A percentile compares a stretch with the other conserved stretches of the same genome.
Evolutionary conservation across 2,888 invertebrate genomes (phyloP).

Genomic region (Papilio elwesi): DNA sequence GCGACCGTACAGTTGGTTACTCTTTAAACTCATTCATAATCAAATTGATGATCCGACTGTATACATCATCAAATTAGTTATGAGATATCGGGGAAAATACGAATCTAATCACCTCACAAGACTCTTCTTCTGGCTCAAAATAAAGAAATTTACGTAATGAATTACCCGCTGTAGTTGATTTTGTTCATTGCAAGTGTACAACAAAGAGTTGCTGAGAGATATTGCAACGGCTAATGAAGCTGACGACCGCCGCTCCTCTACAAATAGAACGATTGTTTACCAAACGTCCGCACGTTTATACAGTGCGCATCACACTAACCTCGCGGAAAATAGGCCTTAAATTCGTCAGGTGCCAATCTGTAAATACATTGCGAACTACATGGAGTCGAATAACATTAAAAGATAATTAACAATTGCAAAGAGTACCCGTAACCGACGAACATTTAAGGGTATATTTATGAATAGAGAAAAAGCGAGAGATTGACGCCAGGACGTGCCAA

Average conservation of each 20-base stretch:
- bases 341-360: conserved; percentile 69
- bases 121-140: background rate
- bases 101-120: too few species aligned
- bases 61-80: too few species aligned
- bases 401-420: background rate
- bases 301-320: conserved; percentile 57
- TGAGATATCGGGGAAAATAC: too few species aligned
- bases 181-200: conserved; percentile 7
- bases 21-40: too few species aligned
- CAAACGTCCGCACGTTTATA: conserved; percentile 53
- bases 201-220: conserved; percentile 26
- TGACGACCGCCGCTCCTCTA: conserved; percentile 49
- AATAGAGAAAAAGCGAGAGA: too few species aligned
- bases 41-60: too few species aligned
- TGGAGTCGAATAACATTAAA: conserved; percentile 41
- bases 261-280: conserved; percentile 73
- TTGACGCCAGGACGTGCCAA: too few species aligned
- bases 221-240: conserved; percentile 67
- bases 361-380: conserved; percentile 48
- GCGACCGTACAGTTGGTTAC: too few species aligned
- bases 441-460: background rate
- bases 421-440: background rate
- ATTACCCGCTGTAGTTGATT: conserved; percentile 15
- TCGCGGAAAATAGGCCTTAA: conserved; percentile 58
- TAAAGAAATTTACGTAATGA: conserved; percentile 11